Base-by-base conservation (phyloP, 2,888 invertebrate genomes). In the Nezara viridula region DNA sequence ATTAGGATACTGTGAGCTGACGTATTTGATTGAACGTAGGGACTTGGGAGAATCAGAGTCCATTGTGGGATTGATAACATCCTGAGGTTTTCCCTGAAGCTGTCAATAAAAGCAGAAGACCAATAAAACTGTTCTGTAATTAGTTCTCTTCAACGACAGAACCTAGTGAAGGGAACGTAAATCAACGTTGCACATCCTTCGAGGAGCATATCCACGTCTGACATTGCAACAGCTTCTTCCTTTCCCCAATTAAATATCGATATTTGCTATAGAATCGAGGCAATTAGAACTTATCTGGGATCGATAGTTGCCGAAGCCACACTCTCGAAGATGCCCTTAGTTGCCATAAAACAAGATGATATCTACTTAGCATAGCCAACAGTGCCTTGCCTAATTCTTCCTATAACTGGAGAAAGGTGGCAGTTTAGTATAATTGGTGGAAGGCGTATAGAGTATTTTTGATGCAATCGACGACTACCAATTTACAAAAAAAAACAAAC, bases 181-280 rank as follows among this genome's bases (percentile, higher is more conserved):
- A 16, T 47, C 81, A 2, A n/a, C 44, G 14, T 47, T 40, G 44
- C 81, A n/a, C 37, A 73, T 73, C 27, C 27, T 24, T 10, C n/a
- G 55, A 55, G 4, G 55, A n/a, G 55, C 9, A 9, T 14, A 60
- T 27, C 66, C 19, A 44, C 44, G 12, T 10, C 24, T 47, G n/a
- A 47, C 12, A 9, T 47, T 21, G 44, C 81, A 44, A n/a, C 21
- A 0, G 14, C 5, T 12, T n/a, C 40, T 24, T 44, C 81, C 81
- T 81, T 81, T 81, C 81, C 14, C 81, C 81, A 81, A 47, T 81
- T 47, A 40, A 14, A 81, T 10, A 44, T 81, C 44, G 81, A 81
- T 81, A 44, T 44, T 81, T 3, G n/a, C 12, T 9, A n/a, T 14
- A 81, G 44, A 47, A 40, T 81, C 44, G 81, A 81, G 44, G 7